Conservation (phyloP, 2,888 invertebrate genomes). For the Lasioglossum figueresi region DNA sequence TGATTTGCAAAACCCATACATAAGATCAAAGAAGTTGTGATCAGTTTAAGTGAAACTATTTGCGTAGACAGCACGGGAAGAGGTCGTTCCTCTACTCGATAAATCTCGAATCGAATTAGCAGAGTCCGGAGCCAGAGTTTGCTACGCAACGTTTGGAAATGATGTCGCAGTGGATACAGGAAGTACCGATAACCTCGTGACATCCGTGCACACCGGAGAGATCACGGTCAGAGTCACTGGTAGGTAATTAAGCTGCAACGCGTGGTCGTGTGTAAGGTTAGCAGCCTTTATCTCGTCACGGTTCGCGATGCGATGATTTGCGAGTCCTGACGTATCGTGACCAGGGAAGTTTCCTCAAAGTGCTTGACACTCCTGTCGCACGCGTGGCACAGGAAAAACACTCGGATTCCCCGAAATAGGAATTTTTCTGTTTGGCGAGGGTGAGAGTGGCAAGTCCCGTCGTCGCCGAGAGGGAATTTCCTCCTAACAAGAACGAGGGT, state of each 20-base stretch:
- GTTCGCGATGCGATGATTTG: neutral
- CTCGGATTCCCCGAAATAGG: constrained; percentile 1
- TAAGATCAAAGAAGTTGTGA: no score
- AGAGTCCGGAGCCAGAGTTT: no score
- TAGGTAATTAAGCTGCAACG: neutral
- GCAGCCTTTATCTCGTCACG: neutral
- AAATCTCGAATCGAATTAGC: no score
- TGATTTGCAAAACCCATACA: no score
- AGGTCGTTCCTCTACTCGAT: no score
- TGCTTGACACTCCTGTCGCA: neutral
- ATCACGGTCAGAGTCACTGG: neutral
- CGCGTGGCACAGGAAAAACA: neutral
- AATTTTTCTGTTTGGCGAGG: constrained; percentile 17
- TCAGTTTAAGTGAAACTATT: no score
- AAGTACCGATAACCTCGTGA: neutral
- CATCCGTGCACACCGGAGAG: neutral
- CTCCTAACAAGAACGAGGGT: constrained; percentile 27
- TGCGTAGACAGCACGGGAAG: no score
- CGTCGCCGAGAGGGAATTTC: neutral
- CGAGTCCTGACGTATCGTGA: neutral
- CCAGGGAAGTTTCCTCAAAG: neutral
- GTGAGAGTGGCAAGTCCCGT: neutral
- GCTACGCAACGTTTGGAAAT: no score
- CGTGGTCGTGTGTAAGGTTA: neutral
- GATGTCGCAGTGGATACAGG: neutral